A percentile compares a stretch with the other conserved stretches of the same genome.
Evolutionary conservation across 2,888 invertebrate genomes (phyloP).

Genomic region (Aspidapion aeneum): DNA sequence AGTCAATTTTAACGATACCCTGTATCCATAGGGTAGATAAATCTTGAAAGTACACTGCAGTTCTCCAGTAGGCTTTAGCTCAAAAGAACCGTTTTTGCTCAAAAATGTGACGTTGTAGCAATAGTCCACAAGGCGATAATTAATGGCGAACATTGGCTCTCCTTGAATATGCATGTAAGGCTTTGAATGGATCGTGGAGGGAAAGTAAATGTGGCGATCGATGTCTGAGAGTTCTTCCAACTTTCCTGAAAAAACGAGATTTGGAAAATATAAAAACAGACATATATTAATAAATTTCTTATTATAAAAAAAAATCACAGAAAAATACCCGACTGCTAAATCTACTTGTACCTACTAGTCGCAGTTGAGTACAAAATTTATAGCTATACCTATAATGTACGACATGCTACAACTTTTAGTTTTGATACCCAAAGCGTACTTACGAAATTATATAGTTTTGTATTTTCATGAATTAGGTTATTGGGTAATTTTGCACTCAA

Average conservation of each 20-base stretch:
- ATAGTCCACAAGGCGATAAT: constrained; percentile 65
- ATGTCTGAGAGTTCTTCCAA: constrained; percentile 61
- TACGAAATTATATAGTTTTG: too few species aligned
- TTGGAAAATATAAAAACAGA: too few species aligned
- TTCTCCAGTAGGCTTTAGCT: constrained; percentile 57
- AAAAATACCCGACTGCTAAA: too few species aligned
- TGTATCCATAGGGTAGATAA: constrained; percentile 67
- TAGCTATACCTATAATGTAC: too few species aligned
- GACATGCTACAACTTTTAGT: too few species aligned
- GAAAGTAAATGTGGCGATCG: constrained; percentile 60
- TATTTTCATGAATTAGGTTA: too few species aligned
- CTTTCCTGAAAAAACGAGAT: constrained; percentile 51
- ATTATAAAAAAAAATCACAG: background rate
- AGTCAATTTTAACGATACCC: constrained; percentile 60
- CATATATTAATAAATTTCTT: background rate
- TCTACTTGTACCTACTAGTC: too few species aligned
- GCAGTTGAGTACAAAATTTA: too few species aligned
- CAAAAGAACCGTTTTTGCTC: constrained; percentile 62
- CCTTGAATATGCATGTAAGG: constrained; percentile 58
- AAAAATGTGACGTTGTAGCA: constrained; percentile 68
- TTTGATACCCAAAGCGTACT: too few species aligned
- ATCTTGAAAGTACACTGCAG: constrained; percentile 66
- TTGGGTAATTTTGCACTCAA: too few species aligned
- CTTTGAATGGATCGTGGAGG: constrained; percentile 33
- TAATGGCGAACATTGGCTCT: constrained; percentile 63